Evolutionary conservation across 2,113 vertebrate genomes (phyloP).

Genomic region (Pygathrix nemaeus): DNA sequence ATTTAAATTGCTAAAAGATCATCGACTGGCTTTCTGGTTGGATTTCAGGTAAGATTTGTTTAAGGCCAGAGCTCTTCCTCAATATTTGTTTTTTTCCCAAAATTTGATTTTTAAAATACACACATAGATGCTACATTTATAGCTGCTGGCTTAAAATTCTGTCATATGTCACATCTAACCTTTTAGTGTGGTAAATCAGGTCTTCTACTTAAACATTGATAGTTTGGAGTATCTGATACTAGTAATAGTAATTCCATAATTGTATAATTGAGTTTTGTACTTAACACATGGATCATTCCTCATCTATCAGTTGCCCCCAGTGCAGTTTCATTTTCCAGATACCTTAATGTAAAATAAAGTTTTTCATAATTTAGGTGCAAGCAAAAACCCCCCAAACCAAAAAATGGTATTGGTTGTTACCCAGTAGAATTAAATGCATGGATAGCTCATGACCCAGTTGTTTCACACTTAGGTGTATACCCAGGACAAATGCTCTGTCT

Average conservation of each 20-base stretch:
- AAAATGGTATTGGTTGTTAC: not conserved
- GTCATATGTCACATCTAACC: conserved; percentile 90
- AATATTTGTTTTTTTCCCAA: conserved; percentile 79
- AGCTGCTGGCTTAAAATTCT: conserved; percentile 89
- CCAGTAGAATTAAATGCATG: not conserved
- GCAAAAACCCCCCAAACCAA: too few species aligned
- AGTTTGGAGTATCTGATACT: conserved; percentile 90
- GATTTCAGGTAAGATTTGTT: conserved; percentile 88
- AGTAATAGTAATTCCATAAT: conserved; percentile 87
- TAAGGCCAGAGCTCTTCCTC: conserved; percentile 83
- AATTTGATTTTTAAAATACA: conserved; percentile 82
- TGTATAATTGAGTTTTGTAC: conserved; percentile 88
- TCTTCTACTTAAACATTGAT: conserved; percentile 89
- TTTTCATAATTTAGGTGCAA: conserved; percentile 75
- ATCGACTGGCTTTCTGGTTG: conserved; percentile 85
- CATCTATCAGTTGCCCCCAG: conserved; percentile 92
- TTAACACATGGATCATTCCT: conserved; percentile 86
- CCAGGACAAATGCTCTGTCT: not conserved
- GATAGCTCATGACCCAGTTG: not conserved
- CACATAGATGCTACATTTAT: conserved; percentile 89
- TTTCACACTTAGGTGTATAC: not conserved
- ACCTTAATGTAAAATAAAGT: conserved; percentile 96
- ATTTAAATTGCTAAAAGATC: conserved; percentile 86
- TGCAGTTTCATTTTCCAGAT: conserved; percentile 98
- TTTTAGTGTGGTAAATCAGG: conserved; percentile 91